phyloP scores from a whole-genome alignment of 1,140 invertebrate species.

The Pseudomyrmex sp. region DNA sequence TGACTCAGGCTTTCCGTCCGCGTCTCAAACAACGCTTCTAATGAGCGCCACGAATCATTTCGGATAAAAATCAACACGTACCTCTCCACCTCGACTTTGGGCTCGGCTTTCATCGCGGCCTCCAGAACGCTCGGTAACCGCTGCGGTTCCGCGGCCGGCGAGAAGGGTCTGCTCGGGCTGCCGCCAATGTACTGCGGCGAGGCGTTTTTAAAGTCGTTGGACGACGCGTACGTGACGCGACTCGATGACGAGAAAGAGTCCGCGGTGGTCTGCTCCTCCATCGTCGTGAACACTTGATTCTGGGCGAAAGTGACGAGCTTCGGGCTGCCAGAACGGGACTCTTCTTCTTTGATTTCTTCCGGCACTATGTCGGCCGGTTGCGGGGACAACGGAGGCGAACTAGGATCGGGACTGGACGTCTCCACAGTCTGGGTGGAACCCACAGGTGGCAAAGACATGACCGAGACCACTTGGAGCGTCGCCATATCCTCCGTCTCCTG shows the following conservation, averaged over 20 bases:
- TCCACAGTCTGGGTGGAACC: slow-evolving; percentile 87
- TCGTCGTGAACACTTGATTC: slow-evolving; percentile 74
- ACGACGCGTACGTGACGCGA: slow-evolving; percentile 74
- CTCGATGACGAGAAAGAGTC: slow-evolving; percentile 71
- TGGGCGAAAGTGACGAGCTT: slow-evolving; percentile 79
- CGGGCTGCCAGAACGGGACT: slow-evolving; percentile 77
- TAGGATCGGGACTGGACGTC: slow-evolving; percentile 85
- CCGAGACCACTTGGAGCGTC: slow-evolving; percentile 85
- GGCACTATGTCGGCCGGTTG: slow-evolving; percentile 76
- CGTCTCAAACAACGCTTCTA: too few relatives aligned
- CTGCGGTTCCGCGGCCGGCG: slow-evolving; percentile 77
- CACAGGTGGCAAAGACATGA: slow-evolving; percentile 86
- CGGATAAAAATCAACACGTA: slow-evolving; percentile 33
- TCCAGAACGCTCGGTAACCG: slow-evolving; percentile 90
- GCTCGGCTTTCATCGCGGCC: slow-evolving; percentile 93
- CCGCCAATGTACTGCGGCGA: slow-evolving; percentile 77
- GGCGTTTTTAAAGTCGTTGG: slow-evolving; percentile 71
- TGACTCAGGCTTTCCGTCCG: too few relatives aligned
- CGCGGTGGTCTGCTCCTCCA: slow-evolving; percentile 74
- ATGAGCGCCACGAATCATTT: too few relatives aligned
- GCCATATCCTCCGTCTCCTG: slow-evolving; percentile 86
- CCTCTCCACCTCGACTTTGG: slow-evolving; percentile 93
- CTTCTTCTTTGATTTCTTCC: slow-evolving; percentile 79
- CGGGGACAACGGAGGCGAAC: slow-evolving; percentile 84
- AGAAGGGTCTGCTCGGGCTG: slow-evolving; percentile 80